Base-by-base conservation (phyloP, 2,113 vertebrate genomes). In the Heteronetta atricapilla region DNA sequence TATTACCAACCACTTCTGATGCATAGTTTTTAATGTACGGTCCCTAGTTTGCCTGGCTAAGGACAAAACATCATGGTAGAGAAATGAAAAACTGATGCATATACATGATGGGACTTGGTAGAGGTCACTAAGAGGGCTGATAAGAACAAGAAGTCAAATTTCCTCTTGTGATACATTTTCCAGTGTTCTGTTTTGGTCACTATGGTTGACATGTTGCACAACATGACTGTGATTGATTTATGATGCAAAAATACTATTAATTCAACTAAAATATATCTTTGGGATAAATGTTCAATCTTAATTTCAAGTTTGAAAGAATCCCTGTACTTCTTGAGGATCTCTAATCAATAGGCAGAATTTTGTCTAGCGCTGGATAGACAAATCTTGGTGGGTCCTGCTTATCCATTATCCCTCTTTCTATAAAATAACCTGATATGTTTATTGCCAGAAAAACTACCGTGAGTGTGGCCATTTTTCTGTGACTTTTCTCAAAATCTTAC, bases 11-110 rank as follows among this genome's bases (percentile, higher is more conserved):
- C 16, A 34, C 25, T 46, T 82, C 23, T 59, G 16, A 78, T 34
- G 59, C 2, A 34, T 11, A 4, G 0, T 62, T 87, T 84, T 85
- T 56, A 75, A 73, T 0, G 0, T 33, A 12, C 52, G 6, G 4
- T 86, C 44, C 52, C 76, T 31, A 55, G 52, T 11, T 68, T 68
- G 79, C 28, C 48, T 84, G 78, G 48, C 11, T 55, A 68, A 60
- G 33, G 38, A 60, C 63, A 10, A 60, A 91, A 29, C 11, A 79
- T 23, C 33, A 50, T 42, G 10, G 25, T 46, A 46, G 13, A 89
- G 48, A n/a, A 3, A 11, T 13, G 52, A 40, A 89, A 90, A 93
- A 56, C 21, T 40, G 52, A 91, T 62, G 26, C 7, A 58, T 55
- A 40, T 46, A 28, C 22, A 70, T 29, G 5, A 79, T 29, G 11